A percentile compares a stretch with the other conserved stretches of the same genome.
phyloP scores from a whole-genome alignment of 2,113 vertebrate species.

The Leiothrix lutea region DNA sequence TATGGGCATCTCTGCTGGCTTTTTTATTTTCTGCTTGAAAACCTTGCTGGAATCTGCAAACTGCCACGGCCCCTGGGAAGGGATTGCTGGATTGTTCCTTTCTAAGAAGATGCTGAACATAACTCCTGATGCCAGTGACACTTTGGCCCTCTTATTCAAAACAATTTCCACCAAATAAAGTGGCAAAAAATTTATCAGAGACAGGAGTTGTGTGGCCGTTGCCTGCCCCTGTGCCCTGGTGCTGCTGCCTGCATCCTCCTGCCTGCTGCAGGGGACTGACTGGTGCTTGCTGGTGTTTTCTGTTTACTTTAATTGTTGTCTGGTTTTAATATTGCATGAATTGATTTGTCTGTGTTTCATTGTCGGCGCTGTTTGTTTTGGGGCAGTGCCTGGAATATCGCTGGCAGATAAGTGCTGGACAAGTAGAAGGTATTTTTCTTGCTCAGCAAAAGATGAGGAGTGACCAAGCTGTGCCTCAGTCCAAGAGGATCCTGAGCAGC shows the following conservation, averaged over 20 bases:
- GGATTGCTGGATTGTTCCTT: not conserved
- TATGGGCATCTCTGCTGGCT: not conserved
- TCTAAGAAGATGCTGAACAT: not conserved
- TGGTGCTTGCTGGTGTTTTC: not conserved
- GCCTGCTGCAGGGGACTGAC: not conserved
- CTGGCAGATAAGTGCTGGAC: not conserved
- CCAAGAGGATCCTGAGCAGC: fast-evolving
- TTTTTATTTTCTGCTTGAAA: not conserved
- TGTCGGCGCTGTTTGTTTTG: not conserved
- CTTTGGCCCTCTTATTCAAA: not conserved
- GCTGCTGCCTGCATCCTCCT: not conserved
- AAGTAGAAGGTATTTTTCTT: not conserved
- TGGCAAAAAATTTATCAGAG: not conserved
- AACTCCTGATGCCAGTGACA: not conserved
- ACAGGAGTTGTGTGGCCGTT: fast-evolving
- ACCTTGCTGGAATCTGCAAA: not conserved
- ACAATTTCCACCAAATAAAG: not conserved
- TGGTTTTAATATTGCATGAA: not conserved
- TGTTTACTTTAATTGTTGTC: not conserved
- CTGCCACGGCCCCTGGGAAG: not conserved
- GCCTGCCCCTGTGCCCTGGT: fast-evolving
- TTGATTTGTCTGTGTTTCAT: not conserved
- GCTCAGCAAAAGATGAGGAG: not conserved
- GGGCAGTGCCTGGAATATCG: not conserved
- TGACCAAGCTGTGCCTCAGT: not conserved